Evolutionary conservation across 2,888 invertebrate species (phyloP).

Genomic region (Antitype chi): DNA sequence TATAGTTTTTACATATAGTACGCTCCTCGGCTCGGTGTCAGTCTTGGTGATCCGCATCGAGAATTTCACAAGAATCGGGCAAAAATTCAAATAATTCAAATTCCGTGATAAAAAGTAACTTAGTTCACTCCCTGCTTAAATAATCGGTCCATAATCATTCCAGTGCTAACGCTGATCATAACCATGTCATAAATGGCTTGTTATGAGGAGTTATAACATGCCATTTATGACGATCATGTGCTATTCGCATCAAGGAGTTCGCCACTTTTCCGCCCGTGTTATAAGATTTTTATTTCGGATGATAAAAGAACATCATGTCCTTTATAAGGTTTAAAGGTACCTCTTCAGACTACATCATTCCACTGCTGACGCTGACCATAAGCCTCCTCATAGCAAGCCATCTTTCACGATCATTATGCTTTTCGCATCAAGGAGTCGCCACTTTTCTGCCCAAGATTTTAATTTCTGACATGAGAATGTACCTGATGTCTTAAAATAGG

Average conservation of each 20-base stretch:
- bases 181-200: too few species aligned
- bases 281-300: too few species aligned
- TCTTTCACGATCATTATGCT: neutral
- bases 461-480: neutral
- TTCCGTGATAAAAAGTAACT: neutral
- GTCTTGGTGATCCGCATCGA: neutral
- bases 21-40: too few species aligned
- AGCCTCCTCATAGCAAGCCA: neutral
- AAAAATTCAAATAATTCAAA: too few species aligned
- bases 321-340: too few species aligned
- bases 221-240: too few species aligned
- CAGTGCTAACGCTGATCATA: too few species aligned
- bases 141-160: too few species aligned
- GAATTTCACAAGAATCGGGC: neutral
- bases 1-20: neutral
- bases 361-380: neutral
- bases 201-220: too few species aligned
- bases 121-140: neutral
- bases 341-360: neutral
- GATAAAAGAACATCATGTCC: too few species aligned
- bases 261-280: too few species aligned
- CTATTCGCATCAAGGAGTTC: too few species aligned
- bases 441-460: neutral
- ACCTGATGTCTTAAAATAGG: neutral
- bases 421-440: neutral